phyloP scores from a whole-genome alignment of 2,113 vertebrate genomes.

The Tonatia bakeri region DNA sequence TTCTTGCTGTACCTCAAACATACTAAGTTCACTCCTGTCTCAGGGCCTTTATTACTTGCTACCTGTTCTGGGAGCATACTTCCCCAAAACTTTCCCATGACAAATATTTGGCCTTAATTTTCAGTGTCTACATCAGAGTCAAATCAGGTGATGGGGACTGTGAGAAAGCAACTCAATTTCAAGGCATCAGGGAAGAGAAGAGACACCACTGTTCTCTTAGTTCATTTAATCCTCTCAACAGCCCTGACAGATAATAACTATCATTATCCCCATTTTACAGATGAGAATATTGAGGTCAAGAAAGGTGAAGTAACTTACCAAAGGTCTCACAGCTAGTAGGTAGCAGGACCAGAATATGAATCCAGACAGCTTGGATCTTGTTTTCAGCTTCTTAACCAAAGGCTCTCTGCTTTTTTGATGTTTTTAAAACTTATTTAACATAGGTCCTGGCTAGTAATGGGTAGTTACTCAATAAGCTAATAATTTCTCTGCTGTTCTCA shows the following conservation, averaged over 20 bases:
- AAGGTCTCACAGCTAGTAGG: background rate
- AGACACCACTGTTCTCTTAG: background rate
- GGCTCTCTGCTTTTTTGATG: background rate
- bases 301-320: background rate
- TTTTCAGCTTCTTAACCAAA: background rate
- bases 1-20: background rate
- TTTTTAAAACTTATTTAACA: background rate
- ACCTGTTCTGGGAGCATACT: background rate
- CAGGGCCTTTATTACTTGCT: background rate
- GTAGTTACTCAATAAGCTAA: background rate
- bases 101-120: constrained; percentile 7
- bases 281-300: background rate
- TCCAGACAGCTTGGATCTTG: background rate
- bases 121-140: background rate
- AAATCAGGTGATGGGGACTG: background rate
- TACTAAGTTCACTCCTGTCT: background rate
- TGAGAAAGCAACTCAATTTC: background rate
- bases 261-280: background rate
- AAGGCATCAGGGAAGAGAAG: background rate
- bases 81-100: background rate
- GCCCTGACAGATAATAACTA: background rate
- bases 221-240: background rate
- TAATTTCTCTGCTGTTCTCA: background rate
- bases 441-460: background rate
- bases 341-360: background rate